Base-by-base conservation (phyloP, 2,797 vertebrate species). In the Sciurus carolinensis region DNA sequence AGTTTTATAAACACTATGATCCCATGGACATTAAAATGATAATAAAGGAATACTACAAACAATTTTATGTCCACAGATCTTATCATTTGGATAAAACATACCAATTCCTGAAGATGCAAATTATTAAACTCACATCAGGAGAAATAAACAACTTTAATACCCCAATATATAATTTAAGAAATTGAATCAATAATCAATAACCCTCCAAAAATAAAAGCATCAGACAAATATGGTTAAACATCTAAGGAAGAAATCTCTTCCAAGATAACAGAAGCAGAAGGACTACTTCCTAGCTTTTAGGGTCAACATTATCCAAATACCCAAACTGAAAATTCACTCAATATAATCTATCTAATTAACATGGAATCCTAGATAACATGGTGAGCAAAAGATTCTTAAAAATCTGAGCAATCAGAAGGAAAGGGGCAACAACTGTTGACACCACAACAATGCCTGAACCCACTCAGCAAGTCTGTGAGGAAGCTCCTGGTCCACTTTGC, bases 61-160 rank as follows among this genome's bases (percentile, higher is more conserved):
- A 84, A 80, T n/a, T 24, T n/a, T 76, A 26, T 36, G 39, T 9
- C n/a, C 50, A 83, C 6, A 67, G 39, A 72, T 82, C 83, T 76
- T 13, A n/a, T 86, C 11, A 87, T 84, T 94, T 84, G 66, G 33
- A 75, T 69, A 15, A 75, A 92, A 64, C 57, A 67, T 44, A 85
- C 11, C 1, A 89, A 92, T 86, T 86, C 28, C 39, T 39, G 11
- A 85, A 14, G 39, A 69, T n/a, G 81, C 26, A 80, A 80, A 50
- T 20, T 79, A 79, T 36, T n/a, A 72, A 44, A 79, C 20, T n/a
- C 42, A 89, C 7, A 52, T 67, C 67, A 77, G 6, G 77, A 87
- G 28, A 84, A 91, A 88, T 33, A 64, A 72, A 42, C 42, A 86
- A n/a, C 30, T 10, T 69, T 24, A 93, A 64, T 64, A 90, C 13